Base-by-base conservation (phyloP, 2,797 vertebrate species). In the Diplodus puntazzo region DNA sequence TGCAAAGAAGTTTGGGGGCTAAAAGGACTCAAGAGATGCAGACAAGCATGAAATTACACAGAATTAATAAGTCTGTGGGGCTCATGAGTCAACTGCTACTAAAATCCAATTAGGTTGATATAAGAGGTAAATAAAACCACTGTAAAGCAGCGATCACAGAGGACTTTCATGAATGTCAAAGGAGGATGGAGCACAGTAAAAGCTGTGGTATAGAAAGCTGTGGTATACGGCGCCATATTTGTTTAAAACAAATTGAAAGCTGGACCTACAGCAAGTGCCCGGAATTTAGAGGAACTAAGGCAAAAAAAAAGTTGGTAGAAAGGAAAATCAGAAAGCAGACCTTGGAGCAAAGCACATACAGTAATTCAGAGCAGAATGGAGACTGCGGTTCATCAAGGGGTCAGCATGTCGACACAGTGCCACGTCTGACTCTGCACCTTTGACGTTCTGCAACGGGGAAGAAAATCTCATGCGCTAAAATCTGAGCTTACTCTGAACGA, bases 341-440 rank as follows among this genome's bases (percentile, higher is more conserved):
- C 25, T 48, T 66, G 73, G 75, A 86, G 80, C 75, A 83, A 77
- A 79, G 65, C 45, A 39, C 66, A 45, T 34, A 48, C 57, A 78
- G 62, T 89, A 71, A 87, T 74, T 83, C 61, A 85, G 69, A 84
- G 77, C 73, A 80, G 82, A 84, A 73, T 50, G 46, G 76, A 81
- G 79, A 69, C 23, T 9, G 55, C 54, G 76, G 91, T 91, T 92
- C 81, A 88, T 70, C 42, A 57, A 70, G 59, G 64, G 87, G 85
- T 90, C 86, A 91, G 64, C 77, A 73, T 80, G 84, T 88, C 78
- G 17, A 85, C 69, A 53, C 73, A 66, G 69, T 23, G 55, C 71
- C 81, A 82, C 60, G 25, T 87, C 67, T 61, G 25, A 85, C 73
- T 87, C 77, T 69, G 66, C 74, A 58, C 50, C 75, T 81, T 55